These are phyloP conservation scores for Atrina japonica DNA, from an alignment of 2,888 invertebrate species.

Conservation along the genomic window DNA sequence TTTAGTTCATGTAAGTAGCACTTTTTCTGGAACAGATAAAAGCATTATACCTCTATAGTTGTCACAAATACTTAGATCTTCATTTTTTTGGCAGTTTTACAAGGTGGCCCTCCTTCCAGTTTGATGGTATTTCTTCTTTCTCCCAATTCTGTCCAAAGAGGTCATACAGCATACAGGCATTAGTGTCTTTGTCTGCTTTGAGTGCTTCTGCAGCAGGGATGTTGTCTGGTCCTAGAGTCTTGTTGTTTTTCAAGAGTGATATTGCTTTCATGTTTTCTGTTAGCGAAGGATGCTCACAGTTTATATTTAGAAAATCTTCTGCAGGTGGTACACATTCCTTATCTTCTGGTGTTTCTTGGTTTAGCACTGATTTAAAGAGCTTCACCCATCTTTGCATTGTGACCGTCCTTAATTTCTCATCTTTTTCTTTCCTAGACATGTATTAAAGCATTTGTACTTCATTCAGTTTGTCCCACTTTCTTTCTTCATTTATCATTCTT, in stretches of 20 bases:
- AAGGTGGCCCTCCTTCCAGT: conserved; percentile 26
- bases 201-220: conserved; percentile 23
- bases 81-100: conserved; percentile 27
- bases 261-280: conserved; percentile 24
- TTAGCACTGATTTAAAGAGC: conserved; percentile 17
- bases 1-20: background rate
- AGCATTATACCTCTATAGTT: conserved; percentile 48
- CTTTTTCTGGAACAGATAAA: conserved; percentile 39
- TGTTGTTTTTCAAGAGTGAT: conserved; percentile 16
- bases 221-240: conserved; percentile 21
- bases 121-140: conserved; percentile 15
- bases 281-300: conserved; percentile 10
- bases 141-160: conserved; percentile 20
- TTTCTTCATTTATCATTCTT: too few species aligned
- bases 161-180: conserved; percentile 12
- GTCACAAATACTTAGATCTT: conserved; percentile 8
- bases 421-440: too few species aligned
- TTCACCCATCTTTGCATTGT: conserved; percentile 18
- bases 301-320: conserved; percentile 3
- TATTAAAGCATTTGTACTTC: too few species aligned
- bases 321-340: conserved; percentile 7
- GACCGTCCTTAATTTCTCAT: too few species aligned
- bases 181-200: conserved; percentile 15
- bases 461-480: too few species aligned
- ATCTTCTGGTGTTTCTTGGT: conserved; percentile 17